A percentile compares a stretch with the other conserved stretches of the same genome.
These are phyloP conservation scores for Drosophila anomalata DNA, from an alignment of 2,888 invertebrate species.

Conservation along the genomic window DNA sequence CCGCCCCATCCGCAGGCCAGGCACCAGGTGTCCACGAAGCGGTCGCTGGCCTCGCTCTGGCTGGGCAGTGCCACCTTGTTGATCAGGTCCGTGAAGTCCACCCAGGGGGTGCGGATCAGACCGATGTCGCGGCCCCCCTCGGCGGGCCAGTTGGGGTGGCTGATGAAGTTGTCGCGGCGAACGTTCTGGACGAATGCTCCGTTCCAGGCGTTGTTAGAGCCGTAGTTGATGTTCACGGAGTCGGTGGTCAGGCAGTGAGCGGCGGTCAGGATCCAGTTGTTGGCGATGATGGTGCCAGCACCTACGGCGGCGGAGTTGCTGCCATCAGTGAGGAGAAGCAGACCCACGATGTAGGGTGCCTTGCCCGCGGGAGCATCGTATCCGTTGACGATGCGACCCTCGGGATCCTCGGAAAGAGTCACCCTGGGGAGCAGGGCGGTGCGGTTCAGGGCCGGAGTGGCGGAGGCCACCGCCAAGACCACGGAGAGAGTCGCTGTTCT, in stretches of 20 bases:
- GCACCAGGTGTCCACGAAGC: slow-evolving; percentile 70
- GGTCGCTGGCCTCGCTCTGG: slow-evolving; percentile 46
- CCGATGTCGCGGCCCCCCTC: slow-evolving; percentile 66
- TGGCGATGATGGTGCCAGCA: slow-evolving; percentile 32
- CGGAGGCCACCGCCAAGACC: slow-evolving; percentile 29
- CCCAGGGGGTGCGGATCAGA: slow-evolving; percentile 64
- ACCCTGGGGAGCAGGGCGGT: slow-evolving; percentile 23
- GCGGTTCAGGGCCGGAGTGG: slow-evolving; percentile 19
- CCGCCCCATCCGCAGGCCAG: slow-evolving; percentile 84
- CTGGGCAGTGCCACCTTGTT: slow-evolving; percentile 57
- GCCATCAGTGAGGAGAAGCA: slow-evolving; percentile 46
- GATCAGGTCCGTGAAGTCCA: slow-evolving; percentile 46
- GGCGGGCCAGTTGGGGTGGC: slow-evolving; percentile 52
- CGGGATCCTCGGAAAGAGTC: slow-evolving; percentile 8
- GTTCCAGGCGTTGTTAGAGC: slow-evolving; percentile 58
- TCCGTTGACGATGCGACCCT: slow-evolving; percentile 57
- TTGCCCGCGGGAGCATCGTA: slow-evolving; percentile 50
- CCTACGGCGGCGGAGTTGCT: slow-evolving; percentile 41
- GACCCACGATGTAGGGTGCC: slow-evolving; percentile 67
- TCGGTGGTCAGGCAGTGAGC: slow-evolving; percentile 44
- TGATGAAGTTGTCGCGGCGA: slow-evolving; percentile 59
- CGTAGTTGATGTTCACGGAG: slow-evolving; percentile 58
- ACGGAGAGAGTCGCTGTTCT: slow-evolving; percentile 15
- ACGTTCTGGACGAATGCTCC: slow-evolving; percentile 54
- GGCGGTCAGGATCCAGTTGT: slow-evolving; percentile 40